Percentiles rank a stretch among this genome's conserved stretches.
These are phyloP conservation scores for Prochilodus magdalenae DNA, from an alignment of 2,113 vertebrate species.

Conservation along the genomic window DNA sequence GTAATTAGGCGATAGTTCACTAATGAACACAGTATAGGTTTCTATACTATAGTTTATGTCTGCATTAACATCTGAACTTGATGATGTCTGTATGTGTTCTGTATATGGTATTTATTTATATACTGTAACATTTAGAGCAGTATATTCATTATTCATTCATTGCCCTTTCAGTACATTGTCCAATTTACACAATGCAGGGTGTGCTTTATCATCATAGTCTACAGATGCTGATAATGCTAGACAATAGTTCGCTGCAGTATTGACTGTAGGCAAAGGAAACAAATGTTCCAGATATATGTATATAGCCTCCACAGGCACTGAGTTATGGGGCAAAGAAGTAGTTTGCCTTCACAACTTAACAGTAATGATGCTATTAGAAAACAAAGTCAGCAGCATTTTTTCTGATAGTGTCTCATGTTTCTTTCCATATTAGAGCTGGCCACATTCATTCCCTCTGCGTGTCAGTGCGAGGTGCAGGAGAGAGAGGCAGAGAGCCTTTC, in stretches of 20 bases:
- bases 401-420: slow-evolving; percentile 44
- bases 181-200: neutral
- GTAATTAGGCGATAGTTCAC: no score
- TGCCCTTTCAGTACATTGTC: no score
- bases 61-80: no score
- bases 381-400: neutral
- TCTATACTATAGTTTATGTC: no score
- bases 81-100: no score
- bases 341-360: slow-evolving; percentile 49
- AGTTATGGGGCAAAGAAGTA: slow-evolving; percentile 55
- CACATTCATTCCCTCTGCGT: neutral
- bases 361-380: slow-evolving; percentile 33
- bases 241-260: neutral
- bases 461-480: neutral
- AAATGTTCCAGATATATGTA: neutral
- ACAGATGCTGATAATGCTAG: neutral
- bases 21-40: no score
- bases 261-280: neutral
- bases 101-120: no score
- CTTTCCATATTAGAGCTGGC: no score
- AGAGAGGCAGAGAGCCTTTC: neutral
- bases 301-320: slow-evolving; percentile 15
- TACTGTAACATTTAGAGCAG: no score
- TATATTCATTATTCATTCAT: no score
- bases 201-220: neutral